Evolutionary conservation across 2,113 vertebrate species (phyloP).

Genomic region (Cyphomyrus plagiostoma): DNA sequence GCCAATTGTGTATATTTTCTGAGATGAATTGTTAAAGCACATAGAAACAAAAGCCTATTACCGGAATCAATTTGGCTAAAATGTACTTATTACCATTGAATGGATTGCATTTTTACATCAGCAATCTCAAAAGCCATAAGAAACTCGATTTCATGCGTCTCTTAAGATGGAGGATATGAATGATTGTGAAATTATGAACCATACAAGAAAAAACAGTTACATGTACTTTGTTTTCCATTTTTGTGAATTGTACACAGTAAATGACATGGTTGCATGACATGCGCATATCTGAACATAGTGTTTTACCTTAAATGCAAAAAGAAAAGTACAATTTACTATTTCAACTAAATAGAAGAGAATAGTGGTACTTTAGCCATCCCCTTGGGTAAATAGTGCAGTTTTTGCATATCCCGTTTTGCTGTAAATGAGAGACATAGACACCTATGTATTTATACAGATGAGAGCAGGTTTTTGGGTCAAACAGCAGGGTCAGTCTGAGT

Average conservation of each 20-base stretch:
- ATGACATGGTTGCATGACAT: background rate
- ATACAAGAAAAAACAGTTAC: background rate
- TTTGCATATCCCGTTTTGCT: background rate
- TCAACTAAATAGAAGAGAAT: background rate
- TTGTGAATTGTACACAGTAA: background rate
- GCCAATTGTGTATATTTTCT: constrained; percentile 5
- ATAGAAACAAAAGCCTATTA: background rate
- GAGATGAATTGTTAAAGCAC: background rate
- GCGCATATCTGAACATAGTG: background rate
- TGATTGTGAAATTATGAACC: background rate
- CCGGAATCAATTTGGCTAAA: background rate
- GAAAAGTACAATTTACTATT: background rate
- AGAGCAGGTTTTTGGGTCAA: background rate
- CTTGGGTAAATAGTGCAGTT: background rate
- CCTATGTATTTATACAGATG: background rate
- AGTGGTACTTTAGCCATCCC: background rate
- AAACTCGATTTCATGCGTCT: background rate
- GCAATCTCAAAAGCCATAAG: background rate
- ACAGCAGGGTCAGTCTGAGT: background rate
- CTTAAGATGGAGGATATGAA: background rate
- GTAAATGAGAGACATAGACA: background rate
- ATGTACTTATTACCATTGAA: background rate
- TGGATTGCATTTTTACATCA: constrained; percentile 1
- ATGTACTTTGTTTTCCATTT: background rate
- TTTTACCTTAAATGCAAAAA: background rate